phyloP scores from a whole-genome alignment of 2,888 invertebrate species.

The Amblyteles armatorius region DNA sequence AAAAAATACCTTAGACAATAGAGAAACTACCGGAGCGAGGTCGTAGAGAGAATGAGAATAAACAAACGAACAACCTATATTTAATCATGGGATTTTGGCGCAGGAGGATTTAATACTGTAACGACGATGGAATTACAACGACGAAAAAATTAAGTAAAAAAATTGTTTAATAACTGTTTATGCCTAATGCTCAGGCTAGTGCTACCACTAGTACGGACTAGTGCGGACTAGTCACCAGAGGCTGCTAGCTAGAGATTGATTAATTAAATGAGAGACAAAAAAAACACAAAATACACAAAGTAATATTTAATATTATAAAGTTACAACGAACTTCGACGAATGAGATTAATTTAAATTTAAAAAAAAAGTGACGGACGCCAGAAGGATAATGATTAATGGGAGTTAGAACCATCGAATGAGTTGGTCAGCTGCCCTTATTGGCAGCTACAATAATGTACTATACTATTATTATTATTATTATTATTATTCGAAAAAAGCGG shows the following conservation, averaged over 20 bases:
- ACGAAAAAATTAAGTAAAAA: slow-evolving; percentile 21
- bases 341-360: slow-evolving; percentile 25
- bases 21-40: slow-evolving; percentile 37
- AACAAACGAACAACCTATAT: slow-evolving; percentile 40
- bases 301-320: slow-evolving; percentile 48
- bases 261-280: slow-evolving; percentile 54
- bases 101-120: slow-evolving; percentile 26
- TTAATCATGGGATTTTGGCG: slow-evolving; percentile 31
- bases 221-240: slow-evolving; percentile 81
- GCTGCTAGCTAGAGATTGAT: slow-evolving; percentile 81
- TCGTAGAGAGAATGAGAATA: slow-evolving; percentile 41
- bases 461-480: slow-evolving; percentile 62
- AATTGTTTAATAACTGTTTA: slow-evolving; percentile 67
- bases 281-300: slow-evolving; percentile 55
- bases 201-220: slow-evolving; percentile 80
- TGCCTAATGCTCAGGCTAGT: slow-evolving; percentile 82
- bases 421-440: slow-evolving; percentile 58
- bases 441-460: slow-evolving; percentile 53
- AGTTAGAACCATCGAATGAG: slow-evolving; percentile 56
- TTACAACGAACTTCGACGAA: slow-evolving; percentile 34
- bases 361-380: slow-evolving; percentile 50
- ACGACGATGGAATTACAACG: slow-evolving; percentile 36
- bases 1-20: slow-evolving; percentile 44
- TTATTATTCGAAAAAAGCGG: slow-evolving; percentile 38
- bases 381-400: slow-evolving; percentile 34